Evolutionary conservation across 2,797 vertebrate genomes (phyloP).

Genomic region (Orestias chungarensis): DNA sequence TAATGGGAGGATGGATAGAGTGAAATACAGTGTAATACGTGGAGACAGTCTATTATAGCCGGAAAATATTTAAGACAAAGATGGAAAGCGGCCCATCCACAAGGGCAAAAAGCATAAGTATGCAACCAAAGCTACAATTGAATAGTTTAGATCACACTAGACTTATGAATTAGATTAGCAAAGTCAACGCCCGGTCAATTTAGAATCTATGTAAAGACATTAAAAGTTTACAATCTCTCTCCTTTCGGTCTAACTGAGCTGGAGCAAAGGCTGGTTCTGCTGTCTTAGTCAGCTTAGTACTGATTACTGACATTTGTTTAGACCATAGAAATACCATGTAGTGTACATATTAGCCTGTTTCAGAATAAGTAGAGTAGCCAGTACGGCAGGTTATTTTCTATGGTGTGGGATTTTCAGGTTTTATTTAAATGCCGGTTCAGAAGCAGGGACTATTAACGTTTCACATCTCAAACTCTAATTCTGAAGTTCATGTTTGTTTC

Average conservation of each 20-base stretch:
- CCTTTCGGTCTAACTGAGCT: background rate
- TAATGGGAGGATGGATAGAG: background rate
- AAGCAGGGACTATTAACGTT: background rate
- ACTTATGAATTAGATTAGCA: background rate
- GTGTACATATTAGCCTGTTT: background rate
- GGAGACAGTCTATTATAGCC: background rate
- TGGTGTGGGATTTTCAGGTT: background rate
- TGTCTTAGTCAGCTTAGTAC: background rate
- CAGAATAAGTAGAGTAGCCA: too few species aligned
- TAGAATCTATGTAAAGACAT: background rate
- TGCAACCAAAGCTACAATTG: too few species aligned
- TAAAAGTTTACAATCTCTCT: background rate
- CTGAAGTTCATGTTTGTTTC: conserved; percentile 24
- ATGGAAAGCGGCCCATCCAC: background rate
- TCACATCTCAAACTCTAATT: background rate
- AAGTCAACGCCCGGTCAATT: background rate
- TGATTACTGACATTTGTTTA: background rate
- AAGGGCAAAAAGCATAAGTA: background rate
- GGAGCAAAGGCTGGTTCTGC: background rate
- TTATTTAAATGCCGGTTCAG: background rate
- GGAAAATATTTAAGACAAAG: background rate
- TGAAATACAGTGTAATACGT: background rate
- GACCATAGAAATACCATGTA: background rate
- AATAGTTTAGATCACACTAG: background rate
- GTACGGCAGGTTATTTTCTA: too few species aligned